Base-by-base conservation (phyloP, 2,888 invertebrate genomes). In the Melipona bicolor region DNA sequence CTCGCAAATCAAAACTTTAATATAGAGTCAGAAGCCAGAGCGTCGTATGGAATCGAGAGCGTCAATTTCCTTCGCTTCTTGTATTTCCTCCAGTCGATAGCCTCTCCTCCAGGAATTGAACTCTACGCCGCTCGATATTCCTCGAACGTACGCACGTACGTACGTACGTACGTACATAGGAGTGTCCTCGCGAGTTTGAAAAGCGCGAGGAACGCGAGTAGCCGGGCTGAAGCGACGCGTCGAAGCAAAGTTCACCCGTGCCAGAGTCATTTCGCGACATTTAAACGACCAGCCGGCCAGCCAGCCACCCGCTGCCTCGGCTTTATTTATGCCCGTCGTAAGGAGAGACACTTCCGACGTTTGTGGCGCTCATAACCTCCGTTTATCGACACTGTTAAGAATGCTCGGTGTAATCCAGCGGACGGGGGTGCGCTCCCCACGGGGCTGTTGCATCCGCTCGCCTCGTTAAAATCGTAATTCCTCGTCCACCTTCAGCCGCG, bases 311-410 rank as follows among this genome's bases (percentile, higher is more conserved):
- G 69, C 76, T 67, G 79, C 79, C 43, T 77, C 71, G 74, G 85
- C 83, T 90, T 52, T 89, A 90, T 89, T 89, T 90, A 89, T 90
- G 86, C 62, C 87, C 70, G 77, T 88, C 88, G 86, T 89, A 90
- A 89, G 90, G 65, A 90, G 83, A 87, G 90, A 88, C 88, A 89
- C 90, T 89, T 89, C 85, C 88, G 90, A 89, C 89, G 80, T 89
- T 89, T 89, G 89, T 88, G 83, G 86, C 83, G 79, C 88, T 88
- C 90, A 88, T 89, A 89, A 89, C 88, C 88, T 76, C 79, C 85
- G 87, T 89, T 89, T 89, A 89, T 89, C 86, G 90, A 89, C 90
- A 89, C 88, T 81, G 90, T 89, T 88, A 88, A 87, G 88, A 87
- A 86, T 86, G 87, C 79, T 87, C 85, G 72, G 77, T 86, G 78